Conservation (phyloP, 2,888 invertebrate species). For the Brenthis daphne region DNA sequence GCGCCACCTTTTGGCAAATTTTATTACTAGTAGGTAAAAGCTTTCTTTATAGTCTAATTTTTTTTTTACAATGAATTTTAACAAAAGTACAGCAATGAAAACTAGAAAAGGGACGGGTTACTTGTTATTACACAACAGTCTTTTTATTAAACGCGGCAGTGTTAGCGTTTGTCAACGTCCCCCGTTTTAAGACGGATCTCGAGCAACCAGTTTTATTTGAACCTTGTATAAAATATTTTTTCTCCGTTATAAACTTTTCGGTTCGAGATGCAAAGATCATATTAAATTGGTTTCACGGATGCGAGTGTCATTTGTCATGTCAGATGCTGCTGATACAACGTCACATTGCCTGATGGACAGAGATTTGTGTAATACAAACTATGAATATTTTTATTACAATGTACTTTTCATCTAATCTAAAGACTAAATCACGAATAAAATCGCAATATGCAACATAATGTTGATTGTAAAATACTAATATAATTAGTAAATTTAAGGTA, state of each 20-base stretch:
- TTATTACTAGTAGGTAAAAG: too few relatives aligned
- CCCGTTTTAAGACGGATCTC: conserved; percentile 61
- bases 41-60: too few relatives aligned
- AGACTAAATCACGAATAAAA: background rate
- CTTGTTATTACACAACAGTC: conserved; percentile 33
- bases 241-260: conserved; percentile 19
- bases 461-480: too few relatives aligned
- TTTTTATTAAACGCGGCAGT: conserved; percentile 25
- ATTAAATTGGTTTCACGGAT: conserved; percentile 49
- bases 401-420: conserved; percentile 2
- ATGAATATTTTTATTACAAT: conserved; percentile 63
- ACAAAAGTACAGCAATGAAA: background rate
- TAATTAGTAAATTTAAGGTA: too few relatives aligned
- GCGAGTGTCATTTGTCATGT: conserved; percentile 73
- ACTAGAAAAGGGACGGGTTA: conserved; percentile 8
- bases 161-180: conserved; percentile 59
- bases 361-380: conserved; percentile 70
- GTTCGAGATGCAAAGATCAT: conserved; percentile 43
- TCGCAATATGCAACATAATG: too few relatives aligned
- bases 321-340: conserved; percentile 70
- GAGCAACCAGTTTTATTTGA: conserved; percentile 48
- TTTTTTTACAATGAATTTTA: too few relatives aligned
- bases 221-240: conserved; percentile 33
- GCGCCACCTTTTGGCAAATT: too few relatives aligned
- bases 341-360: conserved; percentile 67